A percentile compares a stretch with the other conserved stretches of the same genome.
Evolutionary conservation across 2,797 vertebrate genomes (phyloP).

Genomic region (Eulemur coronatus): DNA sequence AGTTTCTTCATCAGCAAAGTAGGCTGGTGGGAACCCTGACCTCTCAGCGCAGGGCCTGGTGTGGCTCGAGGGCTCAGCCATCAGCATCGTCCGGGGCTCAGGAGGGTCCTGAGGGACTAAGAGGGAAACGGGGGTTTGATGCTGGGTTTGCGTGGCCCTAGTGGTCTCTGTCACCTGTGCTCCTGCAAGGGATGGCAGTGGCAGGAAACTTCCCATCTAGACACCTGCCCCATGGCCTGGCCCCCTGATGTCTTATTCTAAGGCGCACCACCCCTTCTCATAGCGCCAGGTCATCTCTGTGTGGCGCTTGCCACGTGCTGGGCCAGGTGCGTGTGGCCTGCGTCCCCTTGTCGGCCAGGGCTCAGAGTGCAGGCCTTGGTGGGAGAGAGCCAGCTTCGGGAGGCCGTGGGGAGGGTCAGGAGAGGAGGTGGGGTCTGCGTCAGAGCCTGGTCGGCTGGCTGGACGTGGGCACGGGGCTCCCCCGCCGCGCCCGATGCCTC

Average conservation of each 20-base stretch:
- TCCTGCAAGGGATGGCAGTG: not conserved
- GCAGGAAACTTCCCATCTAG: not conserved
- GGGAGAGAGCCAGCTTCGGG: not conserved
- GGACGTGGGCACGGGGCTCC: not conserved
- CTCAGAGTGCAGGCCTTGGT: not conserved
- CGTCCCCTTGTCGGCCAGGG: not conserved
- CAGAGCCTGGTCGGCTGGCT: not conserved
- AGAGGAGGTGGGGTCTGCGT: not conserved
- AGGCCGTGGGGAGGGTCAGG: fast-evolving
- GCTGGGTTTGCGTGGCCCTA: not conserved
- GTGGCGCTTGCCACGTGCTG: fast-evolving
- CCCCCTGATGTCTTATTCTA: not conserved
- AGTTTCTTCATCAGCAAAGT: not conserved
- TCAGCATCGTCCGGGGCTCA: fast-evolving
- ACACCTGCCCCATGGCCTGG: fast-evolving
- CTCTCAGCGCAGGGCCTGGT: not conserved
- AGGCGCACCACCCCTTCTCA: fast-evolving
- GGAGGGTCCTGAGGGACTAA: not conserved
- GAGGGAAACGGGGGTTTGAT: not conserved
- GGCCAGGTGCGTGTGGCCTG: not conserved
- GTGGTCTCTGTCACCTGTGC: not conserved
- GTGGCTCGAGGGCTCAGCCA: not conserved
- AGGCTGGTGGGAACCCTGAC: not conserved
- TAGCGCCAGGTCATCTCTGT: fast-evolving
- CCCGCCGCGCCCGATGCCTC: no score